Percentiles rank a stretch among this genome's conserved stretches.
Conservation (phyloP, 2,888 invertebrate species). For the Dicyrtoma fusca region DNA sequence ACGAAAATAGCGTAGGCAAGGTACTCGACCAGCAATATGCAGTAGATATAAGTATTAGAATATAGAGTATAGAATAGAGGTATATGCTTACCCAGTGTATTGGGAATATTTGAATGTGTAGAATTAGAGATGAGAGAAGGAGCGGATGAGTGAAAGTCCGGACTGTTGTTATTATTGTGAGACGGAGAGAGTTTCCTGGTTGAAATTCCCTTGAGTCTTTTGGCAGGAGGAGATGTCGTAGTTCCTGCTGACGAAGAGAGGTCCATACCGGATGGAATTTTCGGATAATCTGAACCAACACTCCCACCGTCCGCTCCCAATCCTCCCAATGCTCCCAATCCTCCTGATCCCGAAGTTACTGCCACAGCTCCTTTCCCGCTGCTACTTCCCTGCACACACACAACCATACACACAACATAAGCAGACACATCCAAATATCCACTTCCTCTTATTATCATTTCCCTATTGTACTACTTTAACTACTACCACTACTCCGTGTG, state of each 20-base stretch:
- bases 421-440: no score
- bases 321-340: conserved; percentile 38
- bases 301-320: conserved; percentile 32
- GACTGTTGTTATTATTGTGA: conserved; percentile 17
- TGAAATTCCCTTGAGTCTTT: conserved; percentile 34
- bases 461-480: no score
- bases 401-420: neutral
- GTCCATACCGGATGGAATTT: conserved; percentile 49
- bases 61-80: neutral
- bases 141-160: conserved; percentile 32
- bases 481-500: no score
- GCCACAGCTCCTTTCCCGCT: no score
- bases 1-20: no score
- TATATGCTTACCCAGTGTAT: conserved; percentile 11
- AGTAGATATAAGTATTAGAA: no score
- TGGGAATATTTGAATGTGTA: conserved; percentile 3
- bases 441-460: no score
- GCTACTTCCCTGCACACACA: conserved; percentile 7
- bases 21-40: no score
- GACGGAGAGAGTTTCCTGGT: conserved; percentile 28
- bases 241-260: conserved; percentile 40
- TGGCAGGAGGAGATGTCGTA: conserved; percentile 23
- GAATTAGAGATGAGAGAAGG: conserved; percentile 16
- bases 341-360: neutral
- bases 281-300: conserved; percentile 39